Evolutionary conservation across 2,113 vertebrate genomes (phyloP).

Genomic region (Casuarius casuarius): DNA sequence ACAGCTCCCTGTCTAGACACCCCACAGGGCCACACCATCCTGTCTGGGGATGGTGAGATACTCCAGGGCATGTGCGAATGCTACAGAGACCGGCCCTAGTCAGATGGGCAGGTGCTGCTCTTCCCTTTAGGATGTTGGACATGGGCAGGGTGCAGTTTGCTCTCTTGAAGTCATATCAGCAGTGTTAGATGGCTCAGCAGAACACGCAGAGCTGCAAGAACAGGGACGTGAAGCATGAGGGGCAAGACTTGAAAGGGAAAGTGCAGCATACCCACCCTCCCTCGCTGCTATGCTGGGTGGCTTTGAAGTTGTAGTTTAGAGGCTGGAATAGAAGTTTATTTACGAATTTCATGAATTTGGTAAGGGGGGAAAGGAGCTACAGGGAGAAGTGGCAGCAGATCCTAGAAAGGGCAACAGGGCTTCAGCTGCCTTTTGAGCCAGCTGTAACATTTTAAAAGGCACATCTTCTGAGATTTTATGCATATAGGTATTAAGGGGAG

Average conservation of each 20-base stretch:
- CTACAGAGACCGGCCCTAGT: background rate
- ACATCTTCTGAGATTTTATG: background rate
- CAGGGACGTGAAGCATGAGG: background rate
- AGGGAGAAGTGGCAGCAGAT: background rate
- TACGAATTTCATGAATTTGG: background rate
- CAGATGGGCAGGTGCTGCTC: background rate
- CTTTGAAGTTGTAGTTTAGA: background rate
- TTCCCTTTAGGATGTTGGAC: background rate
- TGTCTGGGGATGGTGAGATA: background rate
- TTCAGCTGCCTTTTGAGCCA: background rate
- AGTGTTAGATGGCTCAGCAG: background rate
- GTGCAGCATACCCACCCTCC: background rate
- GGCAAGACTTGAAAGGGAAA: background rate
- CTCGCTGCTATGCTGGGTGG: fast-evolving
- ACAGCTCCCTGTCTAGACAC: background rate
- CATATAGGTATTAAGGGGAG: background rate
- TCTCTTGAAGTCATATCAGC: background rate
- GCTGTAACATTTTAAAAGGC: background rate
- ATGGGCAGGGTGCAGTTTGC: background rate
- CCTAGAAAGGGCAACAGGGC: background rate
- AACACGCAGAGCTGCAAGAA: background rate
- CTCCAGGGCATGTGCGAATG: background rate
- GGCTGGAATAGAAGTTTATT: background rate
- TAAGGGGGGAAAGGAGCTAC: background rate
- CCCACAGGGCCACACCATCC: fast-evolving